Conservation (phyloP, 2,888 invertebrate genomes). For the Phymatocera aterrima region DNA sequence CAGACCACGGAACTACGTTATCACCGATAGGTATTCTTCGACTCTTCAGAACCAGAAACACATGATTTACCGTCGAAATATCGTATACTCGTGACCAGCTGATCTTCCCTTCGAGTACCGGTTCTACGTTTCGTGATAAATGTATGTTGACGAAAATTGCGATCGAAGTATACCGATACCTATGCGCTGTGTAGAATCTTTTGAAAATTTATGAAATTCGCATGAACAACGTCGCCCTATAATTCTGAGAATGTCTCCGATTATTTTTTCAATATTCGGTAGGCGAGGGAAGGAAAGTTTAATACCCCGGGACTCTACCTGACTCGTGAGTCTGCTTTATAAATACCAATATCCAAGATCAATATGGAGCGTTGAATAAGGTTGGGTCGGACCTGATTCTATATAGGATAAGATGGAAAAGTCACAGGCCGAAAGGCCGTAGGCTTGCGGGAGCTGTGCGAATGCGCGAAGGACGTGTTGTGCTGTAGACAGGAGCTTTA, state of each 20-base stretch:
- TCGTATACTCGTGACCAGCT: too few species aligned
- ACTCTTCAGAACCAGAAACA: background rate
- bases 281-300: conserved; percentile 14
- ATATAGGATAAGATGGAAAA: conserved; percentile 28
- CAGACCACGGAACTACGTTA: background rate
- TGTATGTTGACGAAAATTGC: background rate
- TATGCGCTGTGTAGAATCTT: background rate
- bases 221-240: background rate
- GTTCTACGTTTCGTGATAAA: background rate
- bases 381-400: conserved; percentile 32
- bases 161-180: too few species aligned
- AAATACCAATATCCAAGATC: conserved; percentile 44
- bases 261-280: conserved; percentile 34
- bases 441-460: background rate
- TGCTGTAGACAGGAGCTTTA: conserved; percentile 30
- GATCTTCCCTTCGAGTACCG: background rate
- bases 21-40: background rate
- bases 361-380: conserved; percentile 36
- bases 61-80: too few species aligned
- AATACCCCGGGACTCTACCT: conserved; percentile 35
- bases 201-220: background rate
- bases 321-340: conserved; percentile 35
- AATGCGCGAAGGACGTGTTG: conserved; percentile 24
- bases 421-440: conserved; percentile 29
- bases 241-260: conserved; percentile 19